Evolutionary conservation across 2,888 invertebrate species (phyloP).

Genomic region (Dasysyrphus tricinctus): DNA sequence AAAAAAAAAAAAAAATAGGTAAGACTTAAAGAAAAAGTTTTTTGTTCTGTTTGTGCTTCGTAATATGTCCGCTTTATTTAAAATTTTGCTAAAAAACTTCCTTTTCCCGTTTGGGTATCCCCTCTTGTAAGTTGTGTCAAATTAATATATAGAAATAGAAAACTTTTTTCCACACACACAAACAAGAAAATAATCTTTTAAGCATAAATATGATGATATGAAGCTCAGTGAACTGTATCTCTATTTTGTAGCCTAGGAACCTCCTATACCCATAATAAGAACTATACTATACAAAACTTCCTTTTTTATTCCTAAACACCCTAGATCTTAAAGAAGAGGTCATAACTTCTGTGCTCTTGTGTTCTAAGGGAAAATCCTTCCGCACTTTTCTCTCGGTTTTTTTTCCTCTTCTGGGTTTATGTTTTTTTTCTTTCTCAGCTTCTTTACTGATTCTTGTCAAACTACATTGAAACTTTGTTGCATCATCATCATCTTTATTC

Average conservation of each 20-base stretch:
- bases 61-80: slow-evolving; percentile 56
- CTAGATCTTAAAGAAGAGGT: slow-evolving; percentile 1
- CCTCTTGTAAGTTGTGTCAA: slow-evolving; percentile 53
- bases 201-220: slow-evolving; percentile 2
- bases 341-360: slow-evolving; percentile 37
- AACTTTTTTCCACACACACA: slow-evolving; percentile 55
- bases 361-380: slow-evolving; percentile 49
- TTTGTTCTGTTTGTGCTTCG: slow-evolving; percentile 4
- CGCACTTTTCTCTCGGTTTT: background rate
- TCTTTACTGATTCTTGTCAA: slow-evolving; percentile 48
- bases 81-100: slow-evolving; percentile 34
- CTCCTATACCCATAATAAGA: background rate
- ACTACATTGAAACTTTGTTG: slow-evolving; percentile 67
- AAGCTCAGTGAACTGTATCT: slow-evolving; percentile 4
- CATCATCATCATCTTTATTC: slow-evolving; percentile 33
- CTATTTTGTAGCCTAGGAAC: background rate
- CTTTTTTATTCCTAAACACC: slow-evolving; percentile 3
- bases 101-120: background rate
- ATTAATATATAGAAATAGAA: slow-evolving; percentile 69
- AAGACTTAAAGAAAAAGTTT: slow-evolving; percentile 43
- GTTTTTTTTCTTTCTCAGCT: background rate
- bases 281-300: slow-evolving; percentile 28
- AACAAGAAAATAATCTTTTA: slow-evolving; percentile 18
- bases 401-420: slow-evolving; percentile 14
- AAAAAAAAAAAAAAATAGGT: slow-evolving; percentile 33